A percentile compares a stretch with the other conserved stretches of the same genome.
Conservation (phyloP, 92 coral and sea anemone genomes). For the Phenganax marumi region DNA sequence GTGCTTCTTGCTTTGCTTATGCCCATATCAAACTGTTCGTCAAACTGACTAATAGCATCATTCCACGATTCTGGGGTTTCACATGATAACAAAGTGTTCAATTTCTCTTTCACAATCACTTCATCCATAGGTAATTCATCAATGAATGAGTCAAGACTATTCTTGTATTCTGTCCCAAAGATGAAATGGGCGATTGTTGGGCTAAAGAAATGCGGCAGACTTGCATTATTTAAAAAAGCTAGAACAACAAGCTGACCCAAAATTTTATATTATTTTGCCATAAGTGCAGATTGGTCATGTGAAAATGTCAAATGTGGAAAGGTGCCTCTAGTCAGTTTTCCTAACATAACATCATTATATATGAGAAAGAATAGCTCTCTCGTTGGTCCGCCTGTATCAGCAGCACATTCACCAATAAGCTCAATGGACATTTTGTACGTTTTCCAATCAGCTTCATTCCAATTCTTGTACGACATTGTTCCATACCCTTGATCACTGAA, state of each 20-base stretch:
- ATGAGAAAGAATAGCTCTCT: slow-evolving; percentile 47
- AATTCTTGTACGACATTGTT: slow-evolving; percentile 24
- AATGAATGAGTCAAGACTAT: not conserved
- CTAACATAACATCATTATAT: slow-evolving; percentile 31
- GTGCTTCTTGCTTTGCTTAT: slow-evolving; percentile 46
- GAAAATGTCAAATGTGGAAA: slow-evolving; percentile 54
- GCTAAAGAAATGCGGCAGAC: slow-evolving; percentile 55
- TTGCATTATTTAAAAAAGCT: slow-evolving; percentile 53
- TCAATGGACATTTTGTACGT: slow-evolving; percentile 29
- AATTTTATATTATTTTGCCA: slow-evolving; percentile 43
- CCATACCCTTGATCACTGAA: slow-evolving; percentile 24
- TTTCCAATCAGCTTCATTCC: slow-evolving; percentile 1
- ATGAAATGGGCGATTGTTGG: slow-evolving; percentile 50
- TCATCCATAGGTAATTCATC: slow-evolving; percentile 35
- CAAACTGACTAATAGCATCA: slow-evolving; percentile 41
- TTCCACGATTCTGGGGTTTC: slow-evolving; percentile 32
- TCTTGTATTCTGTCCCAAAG: slow-evolving; percentile 24
- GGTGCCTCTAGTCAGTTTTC: slow-evolving; percentile 52
- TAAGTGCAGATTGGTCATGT: slow-evolving; percentile 54
- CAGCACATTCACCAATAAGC: slow-evolving; percentile 50
- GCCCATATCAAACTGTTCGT: slow-evolving; percentile 58
- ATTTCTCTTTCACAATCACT: slow-evolving; percentile 34
- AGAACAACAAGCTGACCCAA: slow-evolving; percentile 57
- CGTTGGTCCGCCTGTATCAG: slow-evolving; percentile 52
- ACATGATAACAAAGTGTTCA: slow-evolving; percentile 39